phyloP scores from a whole-genome alignment of 2,113 vertebrate species.

The Festucalex cinctus region DNA sequence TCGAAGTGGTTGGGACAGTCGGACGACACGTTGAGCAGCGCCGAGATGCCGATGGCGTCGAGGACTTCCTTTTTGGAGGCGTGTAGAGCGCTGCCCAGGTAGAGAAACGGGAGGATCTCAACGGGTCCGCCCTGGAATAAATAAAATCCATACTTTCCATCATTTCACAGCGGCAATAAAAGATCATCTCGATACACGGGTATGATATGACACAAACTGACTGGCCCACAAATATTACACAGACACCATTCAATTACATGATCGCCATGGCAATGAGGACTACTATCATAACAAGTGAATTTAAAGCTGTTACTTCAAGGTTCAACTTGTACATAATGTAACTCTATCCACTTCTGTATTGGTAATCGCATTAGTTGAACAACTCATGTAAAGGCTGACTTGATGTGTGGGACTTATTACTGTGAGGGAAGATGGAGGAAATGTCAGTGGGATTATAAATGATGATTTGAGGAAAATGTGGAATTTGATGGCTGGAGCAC shows the following conservation, averaged over 20 bases:
- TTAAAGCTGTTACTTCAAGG: not conserved
- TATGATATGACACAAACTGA: no score
- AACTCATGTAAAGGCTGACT: not conserved
- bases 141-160: constrained; percentile 3
- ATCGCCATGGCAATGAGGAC: not conserved
- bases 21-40: constrained; percentile 92
- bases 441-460: not conserved
- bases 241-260: not conserved
- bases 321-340: not conserved
- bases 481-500: not conserved
- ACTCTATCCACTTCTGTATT: constrained; percentile 29
- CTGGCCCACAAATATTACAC: no score
- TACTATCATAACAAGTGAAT: not conserved
- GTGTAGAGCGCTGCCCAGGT: constrained; percentile 93
- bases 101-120: constrained; percentile 96
- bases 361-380: constrained; percentile 33
- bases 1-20: constrained; percentile 98
- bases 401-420: not conserved
- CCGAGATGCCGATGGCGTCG: constrained; percentile 89
- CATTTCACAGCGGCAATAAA: no score
- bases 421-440: not conserved
- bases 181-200: no score
- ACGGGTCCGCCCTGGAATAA: constrained; percentile 86
- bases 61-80: constrained; percentile 94
- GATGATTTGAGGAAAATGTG: not conserved